phyloP scores from a whole-genome alignment of 2,113 vertebrate species.

The Microtus ochrogaster region DNA sequence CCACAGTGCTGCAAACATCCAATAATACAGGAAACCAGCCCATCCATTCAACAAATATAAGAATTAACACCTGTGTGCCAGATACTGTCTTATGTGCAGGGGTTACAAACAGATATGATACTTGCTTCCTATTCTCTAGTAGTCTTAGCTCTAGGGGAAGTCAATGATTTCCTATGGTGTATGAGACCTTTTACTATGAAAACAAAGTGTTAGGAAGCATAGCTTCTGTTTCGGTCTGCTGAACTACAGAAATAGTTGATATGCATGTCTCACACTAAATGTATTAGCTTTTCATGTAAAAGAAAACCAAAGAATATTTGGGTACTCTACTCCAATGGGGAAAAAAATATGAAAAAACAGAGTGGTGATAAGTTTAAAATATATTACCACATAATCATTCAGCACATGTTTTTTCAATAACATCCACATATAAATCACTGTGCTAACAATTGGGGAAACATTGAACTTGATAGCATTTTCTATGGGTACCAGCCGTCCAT shows the following conservation, averaged over 20 bases:
- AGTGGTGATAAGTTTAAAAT: background rate
- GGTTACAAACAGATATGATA: background rate
- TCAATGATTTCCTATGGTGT: background rate
- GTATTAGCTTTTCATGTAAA: background rate
- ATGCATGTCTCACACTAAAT: background rate
- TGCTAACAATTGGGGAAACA: background rate
- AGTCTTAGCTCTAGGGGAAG: background rate
- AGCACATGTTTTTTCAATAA: background rate
- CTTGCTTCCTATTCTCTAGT: background rate
- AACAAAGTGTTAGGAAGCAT: background rate
- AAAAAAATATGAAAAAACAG: background rate
- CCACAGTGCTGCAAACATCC: background rate
- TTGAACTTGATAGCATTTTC: background rate
- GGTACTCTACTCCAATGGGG: background rate
- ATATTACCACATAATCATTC: background rate
- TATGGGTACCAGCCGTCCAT: background rate
- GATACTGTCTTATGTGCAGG: background rate
- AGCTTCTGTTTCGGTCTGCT: background rate
- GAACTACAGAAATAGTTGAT: background rate
- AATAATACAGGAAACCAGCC: background rate
- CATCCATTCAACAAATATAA: conserved; percentile 30
- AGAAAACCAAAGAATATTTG: background rate
- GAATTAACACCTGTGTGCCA: background rate
- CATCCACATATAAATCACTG: background rate
- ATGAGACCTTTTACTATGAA: background rate